Evolutionary conservation across 2,888 invertebrate genomes (phyloP).

Genomic region (Trachelus iudaicus): DNA sequence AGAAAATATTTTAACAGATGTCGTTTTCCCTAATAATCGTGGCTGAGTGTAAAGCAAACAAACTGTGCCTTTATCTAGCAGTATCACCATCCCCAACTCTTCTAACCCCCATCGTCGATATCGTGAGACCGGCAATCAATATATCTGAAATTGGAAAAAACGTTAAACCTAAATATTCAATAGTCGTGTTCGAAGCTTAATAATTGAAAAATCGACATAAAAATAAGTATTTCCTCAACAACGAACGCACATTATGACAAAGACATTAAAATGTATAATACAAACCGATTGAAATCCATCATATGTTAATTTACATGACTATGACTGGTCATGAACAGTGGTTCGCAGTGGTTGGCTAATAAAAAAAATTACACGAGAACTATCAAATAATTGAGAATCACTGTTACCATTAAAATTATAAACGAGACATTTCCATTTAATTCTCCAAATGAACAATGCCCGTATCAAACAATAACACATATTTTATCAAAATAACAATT

Average conservation of each 20-base stretch:
- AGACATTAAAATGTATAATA: not conserved
- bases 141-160: not conserved
- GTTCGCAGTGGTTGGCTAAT: not conserved
- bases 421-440: not conserved
- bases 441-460: not conserved
- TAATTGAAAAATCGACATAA: not conserved
- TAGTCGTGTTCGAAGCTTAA: not conserved
- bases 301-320: not conserved
- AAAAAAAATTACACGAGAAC: not conserved
- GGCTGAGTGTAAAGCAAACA: slow-evolving; percentile 58
- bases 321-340: not conserved
- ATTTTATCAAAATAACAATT: not conserved
- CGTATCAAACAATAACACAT: not conserved
- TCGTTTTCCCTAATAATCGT: slow-evolving; percentile 57
- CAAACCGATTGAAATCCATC: not conserved
- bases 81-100: slow-evolving; percentile 23
- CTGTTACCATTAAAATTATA: not conserved
- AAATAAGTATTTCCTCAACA: not conserved
- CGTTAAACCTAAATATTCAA: not conserved
- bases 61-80: slow-evolving; percentile 18
- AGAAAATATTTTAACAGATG: slow-evolving; percentile 60
- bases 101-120: slow-evolving; percentile 2
- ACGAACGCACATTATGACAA: not conserved
- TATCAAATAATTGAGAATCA: not conserved
- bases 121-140: not conserved